Percentiles rank a stretch among this genome's conserved stretches.
These are phyloP conservation scores for Schizopygopsis pylzovi DNA, from an alignment of 2,797 vertebrate species.

Conservation along the genomic window DNA sequence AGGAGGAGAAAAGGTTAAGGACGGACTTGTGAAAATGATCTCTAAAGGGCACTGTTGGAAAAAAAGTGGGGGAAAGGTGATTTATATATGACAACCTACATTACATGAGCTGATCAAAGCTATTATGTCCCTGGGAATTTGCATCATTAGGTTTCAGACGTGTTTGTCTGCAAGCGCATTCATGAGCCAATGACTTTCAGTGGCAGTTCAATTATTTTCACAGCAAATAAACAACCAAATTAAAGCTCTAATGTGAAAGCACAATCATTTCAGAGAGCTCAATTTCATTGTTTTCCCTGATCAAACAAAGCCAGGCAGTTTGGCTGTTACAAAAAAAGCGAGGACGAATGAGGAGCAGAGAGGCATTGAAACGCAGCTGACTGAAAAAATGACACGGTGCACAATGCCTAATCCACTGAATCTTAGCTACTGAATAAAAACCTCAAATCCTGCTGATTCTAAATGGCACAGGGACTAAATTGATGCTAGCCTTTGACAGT, in stretches of 20 bases:
- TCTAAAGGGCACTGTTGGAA: conserved; percentile 39
- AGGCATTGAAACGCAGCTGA: neutral
- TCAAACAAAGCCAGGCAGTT: conserved; percentile 4
- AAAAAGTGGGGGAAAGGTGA: conserved; percentile 31
- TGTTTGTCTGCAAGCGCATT: conserved; percentile 37
- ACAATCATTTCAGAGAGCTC: conserved; percentile 30
- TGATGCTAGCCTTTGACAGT: conserved; percentile 28
- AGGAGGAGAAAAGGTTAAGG: conserved; percentile 52
- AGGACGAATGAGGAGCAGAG: neutral
- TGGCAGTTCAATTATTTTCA: conserved; percentile 31
- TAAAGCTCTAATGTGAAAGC: conserved; percentile 19
- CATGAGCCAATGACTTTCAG: conserved; percentile 30
- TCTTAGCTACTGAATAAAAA: conserved; percentile 26
- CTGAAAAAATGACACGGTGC: conserved; percentile 19
- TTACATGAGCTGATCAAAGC: neutral
- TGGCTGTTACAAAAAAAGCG: neutral
- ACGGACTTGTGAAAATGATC: conserved; percentile 48
- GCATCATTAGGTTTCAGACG: conserved; percentile 13
- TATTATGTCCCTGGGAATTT: conserved; percentile 2
- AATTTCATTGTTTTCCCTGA: conserved; percentile 21
- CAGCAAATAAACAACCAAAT: conserved; percentile 40
- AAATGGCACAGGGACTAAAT: conserved; percentile 22
- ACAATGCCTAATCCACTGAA: conserved; percentile 35
- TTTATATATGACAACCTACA: neutral
- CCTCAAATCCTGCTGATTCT: conserved; percentile 48